phyloP scores from a whole-genome alignment of 2,113 vertebrate species.

The Aegithalos caudatus region DNA sequence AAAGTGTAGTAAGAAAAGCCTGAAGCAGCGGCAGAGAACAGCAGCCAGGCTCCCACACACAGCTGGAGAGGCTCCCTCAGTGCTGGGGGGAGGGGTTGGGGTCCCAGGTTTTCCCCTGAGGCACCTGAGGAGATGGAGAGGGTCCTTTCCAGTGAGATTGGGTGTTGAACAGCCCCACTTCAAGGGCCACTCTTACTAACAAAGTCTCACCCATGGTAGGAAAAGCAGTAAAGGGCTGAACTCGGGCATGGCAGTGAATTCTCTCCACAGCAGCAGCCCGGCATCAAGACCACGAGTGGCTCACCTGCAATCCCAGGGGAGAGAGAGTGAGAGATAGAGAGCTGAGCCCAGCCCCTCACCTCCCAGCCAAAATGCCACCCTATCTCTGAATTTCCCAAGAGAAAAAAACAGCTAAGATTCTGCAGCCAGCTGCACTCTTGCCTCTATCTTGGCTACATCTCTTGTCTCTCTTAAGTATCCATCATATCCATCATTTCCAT shows the following conservation, averaged over 20 bases:
- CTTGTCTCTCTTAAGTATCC: background rate
- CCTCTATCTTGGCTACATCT: background rate
- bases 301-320: rapidly evolving
- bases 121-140: background rate
- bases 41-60: rapidly evolving
- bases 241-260: rapidly evolving
- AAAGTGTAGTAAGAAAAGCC: too few species aligned
- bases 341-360: background rate
- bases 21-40: background rate
- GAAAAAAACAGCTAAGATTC: background rate
- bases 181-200: background rate
- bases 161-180: too few species aligned
- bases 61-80: background rate
- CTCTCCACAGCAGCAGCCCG: rapidly evolving
- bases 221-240: background rate
- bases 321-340: too few species aligned
- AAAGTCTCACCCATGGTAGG: background rate
- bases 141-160: rapidly evolving
- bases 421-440: background rate
- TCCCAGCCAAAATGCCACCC: background rate
- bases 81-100: rapidly evolving
- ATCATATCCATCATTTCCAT: background rate
- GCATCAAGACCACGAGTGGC: too few species aligned
- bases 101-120: rapidly evolving
- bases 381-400: background rate